phyloP scores from a whole-genome alignment of 2,113 vertebrate genomes.

The Saguinus midas region DNA sequence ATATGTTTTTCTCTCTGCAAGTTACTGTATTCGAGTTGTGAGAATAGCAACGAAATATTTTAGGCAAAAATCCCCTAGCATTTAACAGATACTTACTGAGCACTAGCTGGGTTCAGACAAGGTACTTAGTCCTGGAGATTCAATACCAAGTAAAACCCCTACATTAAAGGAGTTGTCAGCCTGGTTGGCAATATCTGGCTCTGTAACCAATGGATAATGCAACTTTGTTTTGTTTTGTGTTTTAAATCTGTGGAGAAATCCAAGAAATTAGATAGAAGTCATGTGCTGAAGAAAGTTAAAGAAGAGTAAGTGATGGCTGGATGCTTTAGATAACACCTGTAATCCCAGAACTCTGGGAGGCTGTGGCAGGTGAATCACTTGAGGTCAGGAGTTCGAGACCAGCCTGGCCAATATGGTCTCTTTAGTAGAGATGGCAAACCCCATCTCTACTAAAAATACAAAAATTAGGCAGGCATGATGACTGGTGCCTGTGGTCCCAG shows the following conservation, averaged over 20 bases:
- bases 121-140: neutral
- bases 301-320: too few species aligned
- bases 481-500: too few species aligned
- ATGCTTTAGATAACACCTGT: too few species aligned
- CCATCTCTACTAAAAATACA: too few species aligned
- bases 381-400: too few species aligned
- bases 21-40: neutral
- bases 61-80: neutral
- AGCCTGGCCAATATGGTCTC: too few species aligned
- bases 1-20: neutral
- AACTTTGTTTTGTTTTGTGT: neutral
- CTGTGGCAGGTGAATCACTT: too few species aligned
- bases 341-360: too few species aligned
- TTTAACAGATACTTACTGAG: neutral
- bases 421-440: too few species aligned
- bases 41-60: neutral
- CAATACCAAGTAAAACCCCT: neutral
- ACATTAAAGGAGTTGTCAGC: neutral
- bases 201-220: neutral
- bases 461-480: too few species aligned
- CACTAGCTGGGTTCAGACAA: neutral
- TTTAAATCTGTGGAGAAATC: neutral
- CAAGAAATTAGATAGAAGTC: neutral
- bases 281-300: neutral
- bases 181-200: neutral